Base-by-base conservation (phyloP, 2,888 invertebrate genomes). In the Spatulosminthurus flaviceps region DNA sequence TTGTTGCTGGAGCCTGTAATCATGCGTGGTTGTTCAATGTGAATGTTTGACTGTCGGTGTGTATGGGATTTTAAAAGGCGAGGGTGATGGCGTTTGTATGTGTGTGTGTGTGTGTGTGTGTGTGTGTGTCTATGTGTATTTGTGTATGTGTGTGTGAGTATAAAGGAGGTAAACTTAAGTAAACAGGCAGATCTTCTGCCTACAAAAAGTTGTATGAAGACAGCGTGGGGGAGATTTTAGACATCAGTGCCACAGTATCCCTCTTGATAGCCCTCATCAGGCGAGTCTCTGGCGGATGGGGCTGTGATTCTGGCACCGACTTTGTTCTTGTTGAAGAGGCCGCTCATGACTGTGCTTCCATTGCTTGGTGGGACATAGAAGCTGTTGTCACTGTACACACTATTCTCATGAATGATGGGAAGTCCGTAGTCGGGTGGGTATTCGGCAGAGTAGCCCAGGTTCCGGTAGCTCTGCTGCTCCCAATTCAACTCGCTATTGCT, bases 181-280 rank as follows among this genome's bases (percentile, higher is more conserved):
- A 34, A 9, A n/a, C 5, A 34, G 34, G 34, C 34, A 34, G 34
- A 9, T 34, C 34, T 34, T 34, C 34, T 34, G 34, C 34, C 34
- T 34, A n/a, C n/a, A n/a, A n/a, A n/a, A n/a, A n/a, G n/a, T n/a
- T n/a, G n/a, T n/a, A 34, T 34, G 34, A 34, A 34, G 34, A 34
- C 34, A 34, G 34, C 34, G 34, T 34, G 34, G 34, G 34, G 34
- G n/a, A n/a, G n/a, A 34, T 4, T 34, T 34, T 77, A 95, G 88
- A 95, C 95, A 89, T 95, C 95, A 85, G 95, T 95, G 85, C 95
- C 95, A 88, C 95, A 94, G 86, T 86, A 86, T 42, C 95, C 95
- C 89, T 95, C 95, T 88, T 95, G 95, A 88, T 95, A 95, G 82
- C 95, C 94, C 88, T 96, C 95, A 87, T 96, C 96, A 64, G 94